Conservation (phyloP, 2,888 invertebrate species). For the Dexiosoma caninum region DNA sequence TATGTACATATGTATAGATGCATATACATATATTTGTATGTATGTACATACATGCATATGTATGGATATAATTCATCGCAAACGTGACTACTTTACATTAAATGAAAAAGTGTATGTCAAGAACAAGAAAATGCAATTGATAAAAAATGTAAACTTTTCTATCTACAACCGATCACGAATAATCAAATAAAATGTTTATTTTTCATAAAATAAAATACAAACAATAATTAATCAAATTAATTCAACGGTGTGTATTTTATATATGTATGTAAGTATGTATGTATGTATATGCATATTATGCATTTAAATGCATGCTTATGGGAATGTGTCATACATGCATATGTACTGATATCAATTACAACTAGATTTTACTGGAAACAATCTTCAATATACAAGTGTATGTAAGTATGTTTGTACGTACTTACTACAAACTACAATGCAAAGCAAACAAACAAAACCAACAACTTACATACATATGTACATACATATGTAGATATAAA, state of each 20-base stretch:
- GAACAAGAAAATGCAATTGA: background rate
- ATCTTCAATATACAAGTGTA: too few relatives aligned
- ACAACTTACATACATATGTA: too few relatives aligned
- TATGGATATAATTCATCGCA: background rate
- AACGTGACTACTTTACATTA: background rate
- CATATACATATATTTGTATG: background rate
- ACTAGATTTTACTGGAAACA: conserved; percentile 18
- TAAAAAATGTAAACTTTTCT: too few relatives aligned
- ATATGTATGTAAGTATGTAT: background rate
- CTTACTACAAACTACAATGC: background rate
- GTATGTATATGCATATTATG: background rate
- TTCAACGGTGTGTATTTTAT: background rate
- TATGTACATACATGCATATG: background rate
- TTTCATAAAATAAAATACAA: background rate
- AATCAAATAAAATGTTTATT: too few relatives aligned
- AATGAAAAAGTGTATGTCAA: background rate
- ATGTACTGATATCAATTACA: conserved; percentile 27
- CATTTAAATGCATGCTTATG: background rate
- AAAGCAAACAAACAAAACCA: background rate
- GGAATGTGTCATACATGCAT: background rate
- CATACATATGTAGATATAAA: too few relatives aligned
- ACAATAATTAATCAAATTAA: background rate
- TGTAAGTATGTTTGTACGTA: background rate
- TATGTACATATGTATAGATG: background rate
- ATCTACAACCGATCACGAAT: too few relatives aligned